Evolutionary conservation across 2,797 vertebrate genomes (phyloP), one percentile per base, ranked within the genome.

Genomic region (Rhinatrema bivittatum): DNA sequence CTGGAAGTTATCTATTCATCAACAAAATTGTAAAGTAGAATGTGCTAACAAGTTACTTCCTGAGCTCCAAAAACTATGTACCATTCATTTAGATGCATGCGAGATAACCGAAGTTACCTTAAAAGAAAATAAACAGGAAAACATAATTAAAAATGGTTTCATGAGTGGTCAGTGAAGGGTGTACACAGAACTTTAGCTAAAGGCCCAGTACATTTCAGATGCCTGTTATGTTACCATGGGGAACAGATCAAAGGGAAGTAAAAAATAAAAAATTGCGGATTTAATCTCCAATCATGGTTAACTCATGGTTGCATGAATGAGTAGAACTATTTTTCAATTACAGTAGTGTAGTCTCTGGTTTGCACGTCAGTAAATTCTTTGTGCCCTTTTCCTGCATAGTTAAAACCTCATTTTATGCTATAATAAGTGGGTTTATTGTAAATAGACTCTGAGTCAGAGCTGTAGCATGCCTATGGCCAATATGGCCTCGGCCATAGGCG

Each of bases 1-100:
- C 46, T 60, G 47, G 51, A 56, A 68, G 65, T 76, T 64, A 77
- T 49, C 42, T 64, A 68, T 70, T 72, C 53, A 46, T 57, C 62
- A 61, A 27, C 13, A 28, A 31, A 57, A 39, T 39, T 48, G 50
- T 64, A 62, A 50, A 12, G 47, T 55, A 44, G 50, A 53, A 52
- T 58, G 20, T 50, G 32, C 65, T 44, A 71, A n/a, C n/a, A n/a
- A 49, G 39, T 18, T 43, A 29, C 59, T 67, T 65, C 55, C 62
- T 61, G 49, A 42, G 55, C 54, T 54, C 20, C 2, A 36, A 46
- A 34, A 38, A 21, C 36, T 53, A 33, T 24, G 32, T 36, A 25
- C n/a, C 30, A 32, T 46, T 29, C 47, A 54, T 60, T 68, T 42
- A 65, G 64, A 65, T 61, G 49, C 49, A 18, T 38, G 46, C 52